A percentile compares a stretch with the other conserved stretches of the same genome.
phyloP scores from a whole-genome alignment of 1,140 invertebrate species.

The Brachionus rubens region DNA sequence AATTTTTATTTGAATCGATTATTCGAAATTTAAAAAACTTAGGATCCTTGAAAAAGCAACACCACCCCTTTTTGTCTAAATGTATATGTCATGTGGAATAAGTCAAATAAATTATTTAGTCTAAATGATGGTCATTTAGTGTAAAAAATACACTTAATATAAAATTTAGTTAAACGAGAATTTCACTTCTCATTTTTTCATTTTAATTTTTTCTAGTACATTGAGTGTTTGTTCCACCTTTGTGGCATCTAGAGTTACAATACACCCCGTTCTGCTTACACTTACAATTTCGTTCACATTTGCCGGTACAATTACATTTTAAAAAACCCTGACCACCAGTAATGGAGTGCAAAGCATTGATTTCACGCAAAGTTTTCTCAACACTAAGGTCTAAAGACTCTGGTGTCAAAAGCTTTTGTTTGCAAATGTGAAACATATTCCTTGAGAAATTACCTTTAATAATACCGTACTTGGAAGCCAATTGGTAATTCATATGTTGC shows the following conservation, averaged over 20 bases:
- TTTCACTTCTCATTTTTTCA: not conserved
- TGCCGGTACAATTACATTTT: not conserved
- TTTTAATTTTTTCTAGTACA: not conserved
- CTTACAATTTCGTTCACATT: constrained; percentile 9
- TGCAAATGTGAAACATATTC: too few relatives aligned
- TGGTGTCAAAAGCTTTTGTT: not conserved
- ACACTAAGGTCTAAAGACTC: not conserved
- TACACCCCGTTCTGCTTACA: not conserved
- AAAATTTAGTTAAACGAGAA: not conserved
- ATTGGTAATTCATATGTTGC: too few relatives aligned
- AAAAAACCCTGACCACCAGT: not conserved
- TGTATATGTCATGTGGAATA: not conserved
- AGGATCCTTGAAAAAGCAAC: too few relatives aligned
- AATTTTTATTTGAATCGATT: too few relatives aligned
- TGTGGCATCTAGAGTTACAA: too few relatives aligned
- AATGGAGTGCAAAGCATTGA: not conserved
- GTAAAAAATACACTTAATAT: not conserved
- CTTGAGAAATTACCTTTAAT: too few relatives aligned
- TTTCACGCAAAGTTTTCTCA: not conserved
- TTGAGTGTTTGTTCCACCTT: too few relatives aligned
- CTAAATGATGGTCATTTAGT: not conserved
- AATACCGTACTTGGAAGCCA: too few relatives aligned
- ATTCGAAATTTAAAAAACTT: too few relatives aligned
- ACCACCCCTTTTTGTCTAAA: too few relatives aligned
- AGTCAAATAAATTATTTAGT: not conserved